Evolutionary conservation across 2,888 invertebrate species (phyloP), one percentile per base, ranked within the genome.

Genomic region (Pristionchus mayeri): DNA sequence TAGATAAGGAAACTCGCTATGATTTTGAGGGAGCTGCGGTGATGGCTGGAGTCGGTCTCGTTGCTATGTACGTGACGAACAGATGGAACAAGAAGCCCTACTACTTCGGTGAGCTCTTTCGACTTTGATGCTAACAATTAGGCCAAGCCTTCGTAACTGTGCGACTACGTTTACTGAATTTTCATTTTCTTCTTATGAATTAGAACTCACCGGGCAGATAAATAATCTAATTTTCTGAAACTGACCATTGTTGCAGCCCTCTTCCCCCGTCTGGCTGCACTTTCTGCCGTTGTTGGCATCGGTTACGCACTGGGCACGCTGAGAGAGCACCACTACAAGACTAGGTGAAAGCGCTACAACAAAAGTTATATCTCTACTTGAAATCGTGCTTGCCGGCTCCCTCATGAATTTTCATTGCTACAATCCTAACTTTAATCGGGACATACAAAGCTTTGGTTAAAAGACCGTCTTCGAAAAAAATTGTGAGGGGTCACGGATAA

Each of bases 11-110:
- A 21, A n/a, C n/a, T n/a, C n/a, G n/a, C n/a, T n/a, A 21, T 57
- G 40, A 24, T 11, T 30, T 85, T 63, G 27, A 87, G 88, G 88
- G 87, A 75, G 90, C 89, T 27, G 87, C 86, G 30, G 86, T 84
- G n/a, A 89, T 87, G 86, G 82, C 87, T 44, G 89, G 88, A 37
- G 44, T 90, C n/a, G 87, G 88, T 3, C 34, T 88, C 4, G 87
- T 78, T 79, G 86, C 87, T 18, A 78, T 84, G 13, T 87, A 89
- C 44, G 52, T 89, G 44, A 87, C 88, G 67, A 92, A 91, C 78
- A 84, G 88, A 84, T 92, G 90, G 89, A 86, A 88, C 82, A 89
- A 90, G 85, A 92, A 91, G 84, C 92, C 92, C 18, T 92, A 90
- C 87, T 91, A 92, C 63, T 91, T 85, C 63, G 92, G 91, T 92